Evolutionary conservation across 1,140 invertebrate genomes (phyloP).

Genomic region (Drosophila yakuba): DNA sequence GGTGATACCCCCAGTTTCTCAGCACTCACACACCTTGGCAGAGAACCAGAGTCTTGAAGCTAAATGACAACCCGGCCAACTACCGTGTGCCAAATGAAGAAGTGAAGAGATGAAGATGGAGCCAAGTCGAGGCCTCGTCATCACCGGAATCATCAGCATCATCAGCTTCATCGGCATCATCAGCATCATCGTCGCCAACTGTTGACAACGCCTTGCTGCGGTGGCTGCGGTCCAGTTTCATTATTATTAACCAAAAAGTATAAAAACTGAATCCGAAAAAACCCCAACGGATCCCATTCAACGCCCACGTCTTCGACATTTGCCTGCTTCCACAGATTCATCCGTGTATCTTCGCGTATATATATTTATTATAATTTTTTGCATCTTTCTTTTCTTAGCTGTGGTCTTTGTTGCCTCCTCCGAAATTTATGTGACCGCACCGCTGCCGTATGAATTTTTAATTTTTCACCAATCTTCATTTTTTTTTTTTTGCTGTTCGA

Average conservation of each 20-base stretch:
- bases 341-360: constrained; percentile 30
- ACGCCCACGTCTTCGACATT: constrained; percentile 64
- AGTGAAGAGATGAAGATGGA: constrained; percentile 26
- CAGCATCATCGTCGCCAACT: constrained; percentile 58
- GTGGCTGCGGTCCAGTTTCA: constrained; percentile 74
- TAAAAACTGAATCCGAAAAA: constrained; percentile 10
- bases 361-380: constrained; percentile 54
- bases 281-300: constrained; percentile 40
- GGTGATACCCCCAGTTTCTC: neutral
- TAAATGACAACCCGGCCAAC: constrained; percentile 55
- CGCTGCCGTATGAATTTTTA: constrained; percentile 82
- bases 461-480: constrained; percentile 57
- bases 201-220: constrained; percentile 66
- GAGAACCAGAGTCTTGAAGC: constrained; percentile 11
- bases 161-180: constrained; percentile 10
- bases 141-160: constrained; percentile 26
- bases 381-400: constrained; percentile 20
- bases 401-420: constrained; percentile 25
- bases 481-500: constrained; percentile 12
- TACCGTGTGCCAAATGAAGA: constrained; percentile 53
- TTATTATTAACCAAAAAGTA: constrained; percentile 41
- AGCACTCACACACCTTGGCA: constrained; percentile 33
- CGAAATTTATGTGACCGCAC: constrained; percentile 78
- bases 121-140: constrained; percentile 28
- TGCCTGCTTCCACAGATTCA: constrained; percentile 49